Evolutionary conservation across 2,113 vertebrate genomes (phyloP).

Genomic region (Ceratotherium simum): DNA sequence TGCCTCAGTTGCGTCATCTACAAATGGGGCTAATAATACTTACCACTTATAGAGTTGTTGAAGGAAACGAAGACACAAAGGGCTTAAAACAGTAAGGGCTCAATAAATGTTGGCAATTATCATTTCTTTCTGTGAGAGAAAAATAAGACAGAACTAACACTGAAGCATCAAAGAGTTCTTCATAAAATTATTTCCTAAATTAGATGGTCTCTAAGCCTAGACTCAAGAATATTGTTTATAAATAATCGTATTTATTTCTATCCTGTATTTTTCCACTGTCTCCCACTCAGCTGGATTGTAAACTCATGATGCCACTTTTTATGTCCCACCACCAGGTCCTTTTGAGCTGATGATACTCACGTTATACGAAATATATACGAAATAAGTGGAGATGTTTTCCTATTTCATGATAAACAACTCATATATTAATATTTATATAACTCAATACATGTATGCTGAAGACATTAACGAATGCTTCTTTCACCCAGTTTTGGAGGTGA

Average conservation of each 20-base stretch:
- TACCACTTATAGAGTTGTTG: not conserved
- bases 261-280: no score
- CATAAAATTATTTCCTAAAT: not conserved
- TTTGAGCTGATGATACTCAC: not conserved
- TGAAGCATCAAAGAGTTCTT: not conserved
- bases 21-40: not conserved
- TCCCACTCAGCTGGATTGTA: fast-evolving
- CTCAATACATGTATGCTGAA: not conserved
- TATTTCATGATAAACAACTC: not conserved
- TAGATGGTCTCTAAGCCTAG: not conserved
- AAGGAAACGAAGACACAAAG: not conserved
- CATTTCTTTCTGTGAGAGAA: not conserved
- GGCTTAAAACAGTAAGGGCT: not conserved
- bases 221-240: not conserved
- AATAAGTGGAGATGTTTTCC: not conserved
- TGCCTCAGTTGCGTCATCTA: not conserved
- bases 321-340: no score
- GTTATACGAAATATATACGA: fast-evolving
- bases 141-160: not conserved
- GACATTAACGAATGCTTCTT: not conserved
- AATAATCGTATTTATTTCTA: not conserved
- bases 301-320: not conserved
- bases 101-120: not conserved
- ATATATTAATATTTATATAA: no score
- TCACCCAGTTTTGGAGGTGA: not conserved